phyloP scores from a whole-genome alignment of 2,113 vertebrate genomes.

The Craseonycteris thonglongyai region DNA sequence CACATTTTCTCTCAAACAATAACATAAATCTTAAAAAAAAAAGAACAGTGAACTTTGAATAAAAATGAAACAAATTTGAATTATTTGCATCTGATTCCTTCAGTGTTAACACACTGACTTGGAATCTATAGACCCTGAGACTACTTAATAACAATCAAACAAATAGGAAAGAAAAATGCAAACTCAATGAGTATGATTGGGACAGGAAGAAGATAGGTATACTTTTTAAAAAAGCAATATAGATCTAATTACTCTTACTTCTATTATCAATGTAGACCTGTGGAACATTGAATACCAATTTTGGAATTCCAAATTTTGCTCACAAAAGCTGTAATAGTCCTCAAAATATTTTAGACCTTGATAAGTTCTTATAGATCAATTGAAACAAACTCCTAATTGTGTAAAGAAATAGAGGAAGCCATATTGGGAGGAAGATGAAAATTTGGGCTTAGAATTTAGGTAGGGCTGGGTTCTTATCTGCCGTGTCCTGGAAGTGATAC shows the following conservation, averaged over 20 bases:
- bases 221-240: conserved; percentile 32
- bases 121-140: not conserved
- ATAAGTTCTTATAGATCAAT: not conserved
- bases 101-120: not conserved
- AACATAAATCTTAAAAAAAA: too few relatives aligned
- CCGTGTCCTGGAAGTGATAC: not conserved
- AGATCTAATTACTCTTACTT: conserved; percentile 26
- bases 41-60: not conserved
- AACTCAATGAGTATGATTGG: not conserved
- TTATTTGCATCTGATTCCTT: not conserved
- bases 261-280: not conserved
- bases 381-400: not conserved
- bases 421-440: not conserved
- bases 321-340: not conserved
- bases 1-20: too few relatives aligned
- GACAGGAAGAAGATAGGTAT: not conserved
- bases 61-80: not conserved
- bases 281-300: not conserved
- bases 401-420: not conserved
- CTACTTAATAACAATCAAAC: conserved; percentile 7
- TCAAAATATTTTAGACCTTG: not conserved
- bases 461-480: not conserved
- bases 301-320: conserved; percentile 16
- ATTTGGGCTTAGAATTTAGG: not conserved
- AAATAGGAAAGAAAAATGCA: not conserved